Base-by-base conservation (phyloP, 2,113 vertebrate genomes). In the Sturnira hondurensis region DNA sequence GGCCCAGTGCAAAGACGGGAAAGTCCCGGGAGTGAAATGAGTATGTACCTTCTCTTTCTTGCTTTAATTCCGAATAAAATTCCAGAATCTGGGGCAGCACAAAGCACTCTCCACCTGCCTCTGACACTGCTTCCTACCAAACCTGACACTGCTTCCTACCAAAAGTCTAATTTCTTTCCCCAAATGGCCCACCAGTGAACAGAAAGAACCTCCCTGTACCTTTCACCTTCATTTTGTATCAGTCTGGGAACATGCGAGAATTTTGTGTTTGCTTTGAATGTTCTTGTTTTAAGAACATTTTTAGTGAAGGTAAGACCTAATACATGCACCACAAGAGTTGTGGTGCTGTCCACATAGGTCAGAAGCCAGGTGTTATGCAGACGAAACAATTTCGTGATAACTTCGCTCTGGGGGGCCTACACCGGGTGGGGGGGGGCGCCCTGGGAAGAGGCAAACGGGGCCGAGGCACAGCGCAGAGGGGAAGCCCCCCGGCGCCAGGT, bases 371-470 rank as follows among this genome's bases (percentile, higher is more conserved):
- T 14, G 63, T 78, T 67, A 43, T 31, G 17, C 67, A 97, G 96
- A 96, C 88, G 61, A 97, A 93, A 95, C 82, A 78, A 86, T 83
- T 91, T 93, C 92, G 63, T 92, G 88, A 93, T 67, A 58, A 86
- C 91, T 94, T 91, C 78, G 86, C 82, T 95, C 86, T 88, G 45
- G 68, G 41, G 50, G 61, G 50, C 5, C 50, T 52, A 50, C 47
- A 4, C 13, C 13, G 47, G 47, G 26, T 5, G 56, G 56, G 26
- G 58, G 58, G 28, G 76, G 94, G 96, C 95, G 93, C 26, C 96
- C 61, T 38, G 19, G 91, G 86, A 78, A 92, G 91, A 65, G 93
- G 65, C n/a, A 50, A 74, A 43, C 95, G 94, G 76, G 95, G 77
- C 74, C 93, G 96, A 94, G 91, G 95, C 68, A 73, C 88, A 61